These are phyloP conservation scores for Hylaeus volcanicus DNA, from an alignment of 1,140 invertebrate species.

Conservation along the genomic window DNA sequence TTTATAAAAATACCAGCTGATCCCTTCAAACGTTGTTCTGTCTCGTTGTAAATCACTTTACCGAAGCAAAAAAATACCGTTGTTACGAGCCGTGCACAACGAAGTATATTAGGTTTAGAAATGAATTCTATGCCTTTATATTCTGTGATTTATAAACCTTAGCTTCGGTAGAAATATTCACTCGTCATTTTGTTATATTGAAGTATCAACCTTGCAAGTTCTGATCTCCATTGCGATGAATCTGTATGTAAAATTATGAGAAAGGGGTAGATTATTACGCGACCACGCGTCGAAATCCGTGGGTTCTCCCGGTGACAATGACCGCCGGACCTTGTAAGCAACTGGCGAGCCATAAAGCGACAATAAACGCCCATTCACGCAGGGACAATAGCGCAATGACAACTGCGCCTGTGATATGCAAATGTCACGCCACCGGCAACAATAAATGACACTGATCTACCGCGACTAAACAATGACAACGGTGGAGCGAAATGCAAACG, in stretches of 20 bases:
- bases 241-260: neutral
- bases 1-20: too few species aligned
- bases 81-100: too few species aligned
- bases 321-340: slow-evolving; percentile 25
- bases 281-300: neutral
- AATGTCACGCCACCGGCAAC: slow-evolving; percentile 6
- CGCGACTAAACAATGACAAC: neutral
- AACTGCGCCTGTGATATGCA: slow-evolving; percentile 11
- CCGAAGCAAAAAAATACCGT: too few species aligned
- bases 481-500: neutral
- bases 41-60: too few species aligned
- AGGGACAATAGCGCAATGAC: slow-evolving; percentile 20
- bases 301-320: slow-evolving; percentile 15
- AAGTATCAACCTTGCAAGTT: too few species aligned
- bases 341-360: slow-evolving; percentile 30
- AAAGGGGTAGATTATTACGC: neutral
- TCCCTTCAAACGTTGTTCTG: too few species aligned
- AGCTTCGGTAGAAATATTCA: too few species aligned
- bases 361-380: slow-evolving; percentile 31
- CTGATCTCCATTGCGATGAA: too few species aligned
- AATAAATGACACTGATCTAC: slow-evolving; percentile 11
- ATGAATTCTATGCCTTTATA: too few species aligned
- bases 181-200: too few species aligned
- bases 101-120: too few species aligned
- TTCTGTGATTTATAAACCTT: too few species aligned